These are phyloP conservation scores for Pelvicachromis taeniatus DNA, from an alignment of 2,113 vertebrate species.

Conservation along the genomic window DNA sequence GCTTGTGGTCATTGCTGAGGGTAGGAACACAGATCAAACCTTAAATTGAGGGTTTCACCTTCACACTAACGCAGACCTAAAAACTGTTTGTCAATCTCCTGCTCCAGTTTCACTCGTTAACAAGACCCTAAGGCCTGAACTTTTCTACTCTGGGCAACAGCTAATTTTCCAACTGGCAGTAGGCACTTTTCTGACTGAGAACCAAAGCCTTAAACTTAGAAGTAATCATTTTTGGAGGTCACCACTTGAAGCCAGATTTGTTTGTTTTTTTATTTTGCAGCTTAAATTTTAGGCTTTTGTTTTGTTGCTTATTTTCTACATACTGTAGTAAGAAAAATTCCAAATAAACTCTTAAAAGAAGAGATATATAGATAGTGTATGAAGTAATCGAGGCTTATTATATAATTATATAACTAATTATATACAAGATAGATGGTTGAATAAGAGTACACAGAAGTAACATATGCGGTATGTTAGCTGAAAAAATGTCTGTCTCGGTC, in stretches of 20 bases:
- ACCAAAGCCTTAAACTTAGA: not conserved
- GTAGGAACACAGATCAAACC: not conserved
- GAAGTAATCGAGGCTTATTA: not conserved
- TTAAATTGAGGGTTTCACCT: not conserved
- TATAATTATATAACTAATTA: not conserved
- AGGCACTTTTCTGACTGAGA: no score
- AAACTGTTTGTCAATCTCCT: not conserved
- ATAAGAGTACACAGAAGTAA: not conserved
- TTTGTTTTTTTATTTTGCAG: not conserved
- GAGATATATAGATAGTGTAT: not conserved
- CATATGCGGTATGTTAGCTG: not conserved
- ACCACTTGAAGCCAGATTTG: not conserved
- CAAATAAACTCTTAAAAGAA: not conserved
- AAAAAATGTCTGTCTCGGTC: not conserved
- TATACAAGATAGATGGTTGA: not conserved
- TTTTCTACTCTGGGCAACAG: not conserved
- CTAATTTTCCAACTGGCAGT: not conserved
- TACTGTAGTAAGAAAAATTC: not conserved
- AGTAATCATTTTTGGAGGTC: not conserved
- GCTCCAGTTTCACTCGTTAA: not conserved
- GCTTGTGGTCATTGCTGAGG: not conserved
- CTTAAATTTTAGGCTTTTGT: not conserved
- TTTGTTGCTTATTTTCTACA: not conserved
- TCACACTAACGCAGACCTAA: not conserved
- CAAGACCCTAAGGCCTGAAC: not conserved